Base-by-base conservation (phyloP, 2,113 vertebrate species). In the Gadus chalcogrammus region DNA sequence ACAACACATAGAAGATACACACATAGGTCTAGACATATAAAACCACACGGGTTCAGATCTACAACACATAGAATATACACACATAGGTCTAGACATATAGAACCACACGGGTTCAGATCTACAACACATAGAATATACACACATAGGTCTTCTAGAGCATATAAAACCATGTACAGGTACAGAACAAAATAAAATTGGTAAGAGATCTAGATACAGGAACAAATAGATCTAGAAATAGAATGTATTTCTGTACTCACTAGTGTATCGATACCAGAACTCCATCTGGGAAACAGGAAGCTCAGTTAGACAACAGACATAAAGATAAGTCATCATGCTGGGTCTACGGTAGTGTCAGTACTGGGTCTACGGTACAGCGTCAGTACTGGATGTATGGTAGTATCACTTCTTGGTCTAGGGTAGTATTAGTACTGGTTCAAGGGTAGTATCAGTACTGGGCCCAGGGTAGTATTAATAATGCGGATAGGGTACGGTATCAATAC, bases 211-310 rank as follows among this genome's bases (percentile, higher is more conserved):
- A 61, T 24, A 61, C 13, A 13, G 15, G 7, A 15, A 62, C 22
- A 62, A 13, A 15, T 15, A 62, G 8, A 62, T 24, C 20, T 62
- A 28, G 2, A 27, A 15, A 27, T 38, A 42, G 16, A 16, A 64
- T 18, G 13, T 13, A 35, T 27, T 38, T 11, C 12, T 5, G 59
- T 65, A 91, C 93, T 81, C 81, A 95, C 95, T 87, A 73, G 74
- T 88, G 80, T 95, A 95, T 76, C 52, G 68, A 77, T 87, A 93
- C 95, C 95, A 96, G 74, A 96, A 96, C 86, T 96, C 95, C 90
- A 91, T 78, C 94, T 95, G 89, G 69, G 79, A 68, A 76, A 62
- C 12, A 48, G 48, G n/a, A 60, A 11, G 3, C 16, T 60, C 15
- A 17, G 15, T 22, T 17, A 61, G 17, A 59, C n/a, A 27, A 27